These are phyloP conservation scores for Hypomesus transpacificus DNA, from an alignment of 2,113 vertebrate species.

Conservation along the genomic window DNA sequence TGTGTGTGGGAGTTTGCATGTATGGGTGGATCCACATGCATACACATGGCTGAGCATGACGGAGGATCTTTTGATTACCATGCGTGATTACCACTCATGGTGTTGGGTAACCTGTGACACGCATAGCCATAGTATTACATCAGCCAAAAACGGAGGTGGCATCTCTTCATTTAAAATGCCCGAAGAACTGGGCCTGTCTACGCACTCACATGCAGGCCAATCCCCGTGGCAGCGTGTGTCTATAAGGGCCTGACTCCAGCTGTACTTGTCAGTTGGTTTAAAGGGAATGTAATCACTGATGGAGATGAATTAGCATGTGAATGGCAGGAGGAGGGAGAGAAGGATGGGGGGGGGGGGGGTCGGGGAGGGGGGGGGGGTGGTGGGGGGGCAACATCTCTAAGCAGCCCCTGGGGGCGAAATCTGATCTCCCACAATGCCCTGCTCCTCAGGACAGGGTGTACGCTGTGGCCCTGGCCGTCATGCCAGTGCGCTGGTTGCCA, in stretches of 20 bases:
- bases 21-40: constrained; percentile 49
- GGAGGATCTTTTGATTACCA: constrained; percentile 63
- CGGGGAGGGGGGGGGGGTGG: constrained; percentile 61
- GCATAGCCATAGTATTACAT: not conserved
- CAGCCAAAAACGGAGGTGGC: constrained; percentile 30
- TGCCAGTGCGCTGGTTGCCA: constrained; percentile 81
- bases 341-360: constrained; percentile 69
- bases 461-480: constrained; percentile 74
- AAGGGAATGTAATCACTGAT: constrained; percentile 91
- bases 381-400: constrained; percentile 34
- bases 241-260: constrained; percentile 86
- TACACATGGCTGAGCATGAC: constrained; percentile 65
- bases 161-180: constrained; percentile 32
- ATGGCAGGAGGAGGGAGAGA: constrained; percentile 73
- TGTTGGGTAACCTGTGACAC: constrained; percentile 33
- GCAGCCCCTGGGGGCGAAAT: constrained; percentile 78
- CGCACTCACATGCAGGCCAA: constrained; percentile 14
- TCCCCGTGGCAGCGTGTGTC: constrained; percentile 49
- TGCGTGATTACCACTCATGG: constrained; percentile 48
- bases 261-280: constrained; percentile 91
- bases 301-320: constrained; percentile 96
- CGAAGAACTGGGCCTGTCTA: constrained; percentile 43
- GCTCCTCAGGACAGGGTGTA: constrained; percentile 68
- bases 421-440: constrained; percentile 80
- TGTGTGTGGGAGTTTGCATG: not conserved